phyloP scores from a whole-genome alignment of 2,888 invertebrate genomes.

The Trissolcus japonicus region DNA sequence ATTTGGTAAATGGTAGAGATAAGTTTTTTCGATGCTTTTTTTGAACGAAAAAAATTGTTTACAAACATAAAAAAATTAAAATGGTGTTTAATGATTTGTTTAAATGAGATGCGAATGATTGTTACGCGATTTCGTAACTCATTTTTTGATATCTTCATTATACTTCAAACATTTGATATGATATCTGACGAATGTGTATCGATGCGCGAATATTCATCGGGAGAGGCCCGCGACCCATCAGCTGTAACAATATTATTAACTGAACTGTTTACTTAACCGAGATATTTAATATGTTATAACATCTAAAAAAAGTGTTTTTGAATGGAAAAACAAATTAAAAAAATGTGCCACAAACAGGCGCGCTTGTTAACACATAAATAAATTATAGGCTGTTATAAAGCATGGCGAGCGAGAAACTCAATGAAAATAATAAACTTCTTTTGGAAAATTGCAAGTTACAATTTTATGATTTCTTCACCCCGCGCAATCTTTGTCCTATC shows the following conservation, averaged over 20 bases:
- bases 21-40: too few relatives aligned
- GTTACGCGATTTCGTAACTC: background rate
- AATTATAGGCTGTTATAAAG: conserved; percentile 7
- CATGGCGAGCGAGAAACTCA: conserved; percentile 1
- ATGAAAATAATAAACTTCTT: conserved; percentile 15
- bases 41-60: too few relatives aligned
- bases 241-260: conserved; percentile 17
- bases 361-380: conserved; percentile 6
- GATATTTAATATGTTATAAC: too few relatives aligned
- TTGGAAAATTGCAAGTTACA: conserved; percentile 9
- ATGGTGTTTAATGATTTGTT: too few relatives aligned
- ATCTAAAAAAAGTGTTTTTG: too few relatives aligned
- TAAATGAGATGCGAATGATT: too few relatives aligned
- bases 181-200: conserved; percentile 8
- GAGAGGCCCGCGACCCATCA: background rate
- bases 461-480: conserved; percentile 17
- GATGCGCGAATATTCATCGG: background rate
- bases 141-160: conserved; percentile 16
- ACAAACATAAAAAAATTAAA: too few relatives aligned
- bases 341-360: conserved; percentile 7
- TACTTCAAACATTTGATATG: conserved; percentile 8
- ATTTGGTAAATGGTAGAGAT: too few relatives aligned
- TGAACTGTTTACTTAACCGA: too few relatives aligned
- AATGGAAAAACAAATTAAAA: background rate
- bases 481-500: conserved; percentile 13